Evolutionary conservation across 1,140 invertebrate species (phyloP), one percentile per base, ranked within the genome.

Genomic region (Anastrepha ludens): DNA sequence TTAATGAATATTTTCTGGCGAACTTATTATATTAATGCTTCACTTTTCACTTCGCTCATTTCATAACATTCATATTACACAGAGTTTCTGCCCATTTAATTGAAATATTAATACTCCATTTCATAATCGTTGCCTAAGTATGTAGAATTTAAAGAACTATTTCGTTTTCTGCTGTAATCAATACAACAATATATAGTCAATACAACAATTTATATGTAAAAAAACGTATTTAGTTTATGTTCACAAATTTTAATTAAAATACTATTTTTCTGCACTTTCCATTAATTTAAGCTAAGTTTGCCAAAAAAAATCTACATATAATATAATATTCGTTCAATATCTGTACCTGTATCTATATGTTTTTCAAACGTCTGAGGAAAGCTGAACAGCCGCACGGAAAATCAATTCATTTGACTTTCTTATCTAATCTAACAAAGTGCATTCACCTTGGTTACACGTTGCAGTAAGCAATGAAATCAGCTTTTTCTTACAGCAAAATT

Each of bases 281-380:
- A 41, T 17, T 74, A 44, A 29, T 13, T 47, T 41, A 44, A 70
- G 67, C 67, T 47, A 74, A 74, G 39, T 13, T 74, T 44, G 41
- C 6, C 39, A 17, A n/a, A 17, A 17, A 74, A 74, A 67, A 39
- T 11, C 39, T 74, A 47, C 44, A 17, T 74, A 47, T 74, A 7
- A 9, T 47, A 29, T 74, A 74, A 74, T 74, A 74, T 74, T 74
- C 67, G 67, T 74, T 74, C 67, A 47, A 44, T 47, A 74, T 17
- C 5, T 47, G 41, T 67, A 67, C 20, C 20, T 67, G 39, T 67
- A 9, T 67, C 20, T 39, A 11, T 67, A 20, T 29, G 64, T 29
- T 11, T 20, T 67, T 13, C 39, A 67, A 11, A 67, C 64, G 13
- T 41, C 64, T 67, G 64, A 8, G 29, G 13, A 67, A 13, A 41